Evolutionary conservation across 1,140 invertebrate species (phyloP).

Genomic region (Zelostemma sp.): DNA sequence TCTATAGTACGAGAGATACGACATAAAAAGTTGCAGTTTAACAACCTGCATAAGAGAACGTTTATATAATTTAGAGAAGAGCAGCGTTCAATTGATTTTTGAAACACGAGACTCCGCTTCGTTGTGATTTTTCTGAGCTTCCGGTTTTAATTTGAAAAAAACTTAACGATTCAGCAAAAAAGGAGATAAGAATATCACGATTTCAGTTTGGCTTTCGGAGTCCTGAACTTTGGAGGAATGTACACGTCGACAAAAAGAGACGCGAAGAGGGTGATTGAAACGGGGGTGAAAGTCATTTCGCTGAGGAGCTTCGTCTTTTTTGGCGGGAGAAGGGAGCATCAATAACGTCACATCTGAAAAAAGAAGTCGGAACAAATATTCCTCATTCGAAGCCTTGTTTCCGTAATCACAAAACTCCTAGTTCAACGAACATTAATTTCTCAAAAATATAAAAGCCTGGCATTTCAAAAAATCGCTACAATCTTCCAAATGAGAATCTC

Average conservation of each 20-base stretch:
- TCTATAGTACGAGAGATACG: too few relatives aligned
- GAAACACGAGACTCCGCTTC: too few relatives aligned
- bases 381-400: neutral
- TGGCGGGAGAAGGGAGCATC: constrained; percentile 5
- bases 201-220: neutral
- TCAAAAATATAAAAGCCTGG: too few relatives aligned
- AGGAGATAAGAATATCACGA: neutral
- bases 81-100: too few relatives aligned
- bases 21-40: too few relatives aligned
- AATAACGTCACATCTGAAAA: neutral
- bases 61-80: too few relatives aligned
- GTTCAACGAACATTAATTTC: too few relatives aligned
- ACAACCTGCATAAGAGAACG: too few relatives aligned
- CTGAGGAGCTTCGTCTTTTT: constrained; percentile 41
- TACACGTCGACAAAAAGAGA: constrained; percentile 2
- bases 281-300: constrained; percentile 45
- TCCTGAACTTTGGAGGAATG: neutral
- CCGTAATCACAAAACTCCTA: neutral
- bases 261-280: constrained; percentile 38
- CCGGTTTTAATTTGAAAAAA: neutral
- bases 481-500: too few relatives aligned
- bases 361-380: neutral
- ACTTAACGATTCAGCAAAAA: neutral
- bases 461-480: too few relatives aligned
- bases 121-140: neutral